phyloP scores from a whole-genome alignment of 2,888 invertebrate genomes.

The Apodemia duryi region DNA sequence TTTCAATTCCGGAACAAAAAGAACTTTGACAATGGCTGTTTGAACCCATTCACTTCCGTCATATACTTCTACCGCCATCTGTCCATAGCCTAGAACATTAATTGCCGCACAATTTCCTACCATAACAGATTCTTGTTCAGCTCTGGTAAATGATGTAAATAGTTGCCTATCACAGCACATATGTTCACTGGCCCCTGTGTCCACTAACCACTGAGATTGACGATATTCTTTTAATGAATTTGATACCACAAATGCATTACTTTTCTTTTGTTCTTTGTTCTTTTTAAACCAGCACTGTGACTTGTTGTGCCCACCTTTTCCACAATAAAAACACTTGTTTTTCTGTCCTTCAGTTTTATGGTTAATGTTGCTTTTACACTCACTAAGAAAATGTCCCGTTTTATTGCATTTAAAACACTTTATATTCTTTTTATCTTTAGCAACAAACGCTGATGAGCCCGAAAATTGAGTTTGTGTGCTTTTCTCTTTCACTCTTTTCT shows the following conservation, averaged over 20 bases:
- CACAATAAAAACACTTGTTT: constrained; percentile 20
- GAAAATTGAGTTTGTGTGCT: constrained; percentile 4
- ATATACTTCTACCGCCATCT: constrained; percentile 30
- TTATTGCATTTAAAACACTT: constrained; percentile 22
- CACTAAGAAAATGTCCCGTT: constrained; percentile 19
- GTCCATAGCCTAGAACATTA: constrained; percentile 30
- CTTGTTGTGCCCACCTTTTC: constrained; percentile 20
- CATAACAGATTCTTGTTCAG: constrained; percentile 24
- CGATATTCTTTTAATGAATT: constrained; percentile 10
- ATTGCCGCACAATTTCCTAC: constrained; percentile 29
- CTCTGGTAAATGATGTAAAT: constrained; percentile 27
- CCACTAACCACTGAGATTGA: constrained; percentile 31
- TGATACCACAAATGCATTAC: constrained; percentile 22
- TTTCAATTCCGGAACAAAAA: constrained; percentile 31
- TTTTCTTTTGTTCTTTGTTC: constrained; percentile 13
- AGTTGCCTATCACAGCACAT: constrained; percentile 31
- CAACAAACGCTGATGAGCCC: neutral
- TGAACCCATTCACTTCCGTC: constrained; percentile 29
- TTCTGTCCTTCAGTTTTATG: constrained; percentile 16
- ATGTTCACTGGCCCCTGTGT: constrained; percentile 32
- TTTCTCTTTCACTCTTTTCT: constrained; percentile 29
- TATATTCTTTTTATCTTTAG: constrained; percentile 10
- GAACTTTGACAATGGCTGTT: constrained; percentile 28
- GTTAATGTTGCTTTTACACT: constrained; percentile 19
- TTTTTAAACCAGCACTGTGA: constrained; percentile 18